Percentiles rank a stretch among this genome's conserved stretches.
phyloP scores from a whole-genome alignment of 2,797 vertebrate species.

The Hapalemur alaotrensis region DNA sequence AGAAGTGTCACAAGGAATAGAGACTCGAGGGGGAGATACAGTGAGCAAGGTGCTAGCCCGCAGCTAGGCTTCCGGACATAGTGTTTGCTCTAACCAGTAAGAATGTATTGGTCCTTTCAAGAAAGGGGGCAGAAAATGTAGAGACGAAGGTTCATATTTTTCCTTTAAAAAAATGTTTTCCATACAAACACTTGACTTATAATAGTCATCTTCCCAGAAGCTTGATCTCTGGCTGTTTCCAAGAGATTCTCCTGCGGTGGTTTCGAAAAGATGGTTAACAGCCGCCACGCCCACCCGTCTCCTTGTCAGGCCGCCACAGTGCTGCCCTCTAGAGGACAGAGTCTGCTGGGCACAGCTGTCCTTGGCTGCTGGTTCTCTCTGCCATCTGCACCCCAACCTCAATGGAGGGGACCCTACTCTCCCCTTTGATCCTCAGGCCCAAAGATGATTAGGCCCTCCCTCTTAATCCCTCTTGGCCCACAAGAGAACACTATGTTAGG shows the following conservation, averaged over 20 bases:
- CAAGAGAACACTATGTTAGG: background rate
- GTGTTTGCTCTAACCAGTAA: background rate
- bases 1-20: background rate
- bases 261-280: background rate
- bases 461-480: background rate
- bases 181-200: background rate
- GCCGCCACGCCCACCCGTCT: background rate
- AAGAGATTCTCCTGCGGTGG: background rate
- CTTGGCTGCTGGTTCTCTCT: background rate
- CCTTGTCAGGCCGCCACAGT: background rate
- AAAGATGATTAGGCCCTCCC: background rate
- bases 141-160: conserved; percentile 20
- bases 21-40: background rate
- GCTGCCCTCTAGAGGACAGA: background rate
- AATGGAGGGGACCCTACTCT: background rate
- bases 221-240: background rate
- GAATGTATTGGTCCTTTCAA: conserved; percentile 19
- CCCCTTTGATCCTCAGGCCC: background rate
- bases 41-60: background rate
- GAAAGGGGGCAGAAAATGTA: conserved; percentile 28
- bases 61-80: background rate
- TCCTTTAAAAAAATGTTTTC: background rate
- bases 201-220: background rate
- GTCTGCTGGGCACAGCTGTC: background rate
- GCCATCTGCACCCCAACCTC: background rate